Evolutionary conservation across 37 sponge, comb jelly and placozoan species (phyloP), one percentile per base, ranked within the genome.

Genomic region (Dysidea cf. avara): DNA sequence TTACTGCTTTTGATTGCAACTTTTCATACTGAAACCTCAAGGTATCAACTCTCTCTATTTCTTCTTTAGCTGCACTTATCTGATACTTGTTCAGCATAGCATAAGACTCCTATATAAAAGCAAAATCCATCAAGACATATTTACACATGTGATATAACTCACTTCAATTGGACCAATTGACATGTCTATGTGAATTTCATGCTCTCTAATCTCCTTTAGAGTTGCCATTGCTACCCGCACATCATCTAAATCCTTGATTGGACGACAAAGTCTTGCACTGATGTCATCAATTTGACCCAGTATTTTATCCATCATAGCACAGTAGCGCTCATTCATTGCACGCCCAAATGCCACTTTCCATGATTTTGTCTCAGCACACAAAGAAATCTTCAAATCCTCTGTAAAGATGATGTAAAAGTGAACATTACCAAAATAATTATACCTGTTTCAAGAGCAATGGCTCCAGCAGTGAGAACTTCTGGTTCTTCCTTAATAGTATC

Each of bases 171-270:
- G 93, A 3, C 62, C 46, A 3, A 96, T 74, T 54, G 83, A 87
- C 90, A 88, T 83, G 76, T 96, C 97, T 54, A 96, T 86, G 64
- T 76, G 76, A 29, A 97, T 93, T 69, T 93, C 91, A 13, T 63
- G 66, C n/a, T 70, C 79, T 28, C 94, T 61, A 62, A 97, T 83
- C 58, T 90, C 82, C 56, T 79, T 76, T 51, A 97, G 72, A 21
- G 84, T 82, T 18, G 64, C 74, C 97, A 97, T 97, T 49, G 70
- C 87, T 33, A 64, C 68, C 12, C 97, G 62, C 0, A 97, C 94
- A 78, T 97, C 97, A 54, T 97, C 97, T 36, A 97, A 74, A 40
- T 97, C 97, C 73, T 92, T 87, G 64, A 92, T 74, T 9, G 96
- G 96, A 29, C 96, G 68, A 28, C 51, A 32, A 33, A 94, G 82